A percentile compares a stretch with the other conserved stretches of the same genome.
Conservation (phyloP, 2,888 invertebrate genomes). For the Anagyrus pseudococci region DNA sequence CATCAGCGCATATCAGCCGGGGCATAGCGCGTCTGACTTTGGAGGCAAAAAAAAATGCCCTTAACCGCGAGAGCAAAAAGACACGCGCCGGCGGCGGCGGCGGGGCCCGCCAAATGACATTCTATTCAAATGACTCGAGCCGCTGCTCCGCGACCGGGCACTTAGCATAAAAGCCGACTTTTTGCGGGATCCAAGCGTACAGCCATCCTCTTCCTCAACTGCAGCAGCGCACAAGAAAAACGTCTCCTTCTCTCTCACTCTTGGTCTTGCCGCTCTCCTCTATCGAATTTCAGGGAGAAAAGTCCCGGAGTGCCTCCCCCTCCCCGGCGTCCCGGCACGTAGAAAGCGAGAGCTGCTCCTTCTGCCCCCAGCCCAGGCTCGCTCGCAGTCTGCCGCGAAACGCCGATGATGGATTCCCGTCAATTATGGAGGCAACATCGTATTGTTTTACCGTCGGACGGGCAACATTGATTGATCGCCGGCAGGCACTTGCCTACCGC, state of each 20-base stretch:
- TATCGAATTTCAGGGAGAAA: conserved; percentile 18
- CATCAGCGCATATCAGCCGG: conserved; percentile 3
- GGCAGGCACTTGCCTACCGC: conserved; percentile 2
- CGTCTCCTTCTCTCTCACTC: too few relatives aligned
- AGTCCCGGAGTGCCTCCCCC: too few relatives aligned
- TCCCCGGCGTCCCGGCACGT: neutral
- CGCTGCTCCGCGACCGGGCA: neutral
- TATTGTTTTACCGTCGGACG: conserved; percentile 61
- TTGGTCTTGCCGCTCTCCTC: too few relatives aligned
- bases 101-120: conserved; percentile 36
- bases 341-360: conserved; percentile 32
- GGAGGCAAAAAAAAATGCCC: conserved; percentile 12
- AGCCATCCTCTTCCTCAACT: too few relatives aligned
- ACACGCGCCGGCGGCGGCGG: conserved; percentile 11
- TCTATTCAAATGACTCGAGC: conserved; percentile 36
- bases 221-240: conserved; percentile 30
- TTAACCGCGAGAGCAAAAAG: conserved; percentile 13
- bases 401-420: conserved; percentile 61
- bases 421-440: conserved; percentile 62
- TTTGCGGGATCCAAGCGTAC: conserved; percentile 23
- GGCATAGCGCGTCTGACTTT: too few relatives aligned
- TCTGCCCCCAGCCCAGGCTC: conserved; percentile 4
- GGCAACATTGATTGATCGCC: conserved; percentile 60
- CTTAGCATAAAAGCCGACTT: conserved; percentile 32
- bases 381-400: conserved; percentile 46